Conservation (phyloP, 2,888 invertebrate species). For the Nesidiocoris tenuis region DNA sequence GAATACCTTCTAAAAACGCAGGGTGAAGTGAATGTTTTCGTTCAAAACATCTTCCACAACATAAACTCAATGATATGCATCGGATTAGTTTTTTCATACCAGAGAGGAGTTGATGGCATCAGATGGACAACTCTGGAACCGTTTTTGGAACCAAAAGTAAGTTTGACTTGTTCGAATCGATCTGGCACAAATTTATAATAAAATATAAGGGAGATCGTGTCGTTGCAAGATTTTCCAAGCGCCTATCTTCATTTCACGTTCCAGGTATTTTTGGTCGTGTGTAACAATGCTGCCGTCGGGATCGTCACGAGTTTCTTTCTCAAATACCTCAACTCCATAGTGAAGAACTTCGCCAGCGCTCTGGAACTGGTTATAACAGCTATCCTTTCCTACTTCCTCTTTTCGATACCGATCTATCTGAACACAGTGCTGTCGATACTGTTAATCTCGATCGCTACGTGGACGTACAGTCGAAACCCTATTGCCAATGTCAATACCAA, state of each 20-base stretch:
- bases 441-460: slow-evolving; percentile 79
- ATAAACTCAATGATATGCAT: slow-evolving; percentile 92
- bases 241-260: no score
- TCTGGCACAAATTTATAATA: no score
- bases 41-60: slow-evolving; percentile 96
- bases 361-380: slow-evolving; percentile 89
- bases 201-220: no score
- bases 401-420: slow-evolving; percentile 78
- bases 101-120: slow-evolving; percentile 33
- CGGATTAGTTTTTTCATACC: slow-evolving; percentile 62
- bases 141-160: slow-evolving; percentile 37
- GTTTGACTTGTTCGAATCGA: no score
- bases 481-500: slow-evolving; percentile 57
- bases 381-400: slow-evolving; percentile 79
- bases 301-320: slow-evolving; percentile 92
- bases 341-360: slow-evolving; percentile 94
- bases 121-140: slow-evolving; percentile 3
- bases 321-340: slow-evolving; percentile 87
- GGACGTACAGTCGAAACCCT: slow-evolving; percentile 86
- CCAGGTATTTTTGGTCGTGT: slow-evolving; percentile 59
- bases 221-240: no score
- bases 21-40: slow-evolving; percentile 79
- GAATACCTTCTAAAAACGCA: slow-evolving; percentile 87
- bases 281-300: slow-evolving; percentile 88
- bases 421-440: slow-evolving; percentile 79